phyloP scores from a whole-genome alignment of 2,888 invertebrate species.

The Agrochola circellaris region DNA sequence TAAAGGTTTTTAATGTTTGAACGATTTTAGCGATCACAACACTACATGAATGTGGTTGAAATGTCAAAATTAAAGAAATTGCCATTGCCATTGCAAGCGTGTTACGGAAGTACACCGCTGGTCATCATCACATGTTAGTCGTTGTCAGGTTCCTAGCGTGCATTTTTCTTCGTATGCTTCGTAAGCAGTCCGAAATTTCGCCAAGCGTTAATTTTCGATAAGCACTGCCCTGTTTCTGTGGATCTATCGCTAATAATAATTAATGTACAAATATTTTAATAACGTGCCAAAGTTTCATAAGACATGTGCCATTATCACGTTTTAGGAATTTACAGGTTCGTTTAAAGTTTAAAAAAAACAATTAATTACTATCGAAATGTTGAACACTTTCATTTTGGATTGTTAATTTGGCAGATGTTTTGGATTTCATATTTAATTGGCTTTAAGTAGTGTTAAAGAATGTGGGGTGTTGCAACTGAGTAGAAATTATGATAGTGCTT shows the following conservation, averaged over 20 bases:
- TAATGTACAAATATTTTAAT: slow-evolving; percentile 9
- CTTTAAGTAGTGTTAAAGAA: slow-evolving; percentile 37
- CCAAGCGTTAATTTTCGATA: background rate
- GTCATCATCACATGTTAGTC: background rate
- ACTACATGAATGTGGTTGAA: too few relatives aligned
- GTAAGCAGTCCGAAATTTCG: too few relatives aligned
- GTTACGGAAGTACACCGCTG: too few relatives aligned
- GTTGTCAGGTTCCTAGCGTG: background rate
- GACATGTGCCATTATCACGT: background rate
- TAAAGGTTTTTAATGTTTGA: too few relatives aligned
- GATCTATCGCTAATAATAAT: background rate
- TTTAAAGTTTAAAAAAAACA: slow-evolving; percentile 36
- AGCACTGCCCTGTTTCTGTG: background rate
- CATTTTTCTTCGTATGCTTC: background rate
- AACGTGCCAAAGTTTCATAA: background rate
- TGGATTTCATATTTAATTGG: slow-evolving; percentile 30
- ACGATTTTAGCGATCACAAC: too few relatives aligned
- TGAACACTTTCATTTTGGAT: slow-evolving; percentile 24
- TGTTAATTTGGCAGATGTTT: slow-evolving; percentile 44
- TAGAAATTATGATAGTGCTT: slow-evolving; percentile 21
- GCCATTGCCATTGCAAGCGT: too few relatives aligned
- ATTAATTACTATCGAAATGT: slow-evolving; percentile 48
- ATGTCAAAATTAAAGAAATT: too few relatives aligned
- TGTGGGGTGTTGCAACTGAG: slow-evolving; percentile 14
- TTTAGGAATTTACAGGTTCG: slow-evolving; percentile 32